Base-by-base conservation (phyloP, 2,113 vertebrate genomes). In the Heteronetta atricapilla region DNA sequence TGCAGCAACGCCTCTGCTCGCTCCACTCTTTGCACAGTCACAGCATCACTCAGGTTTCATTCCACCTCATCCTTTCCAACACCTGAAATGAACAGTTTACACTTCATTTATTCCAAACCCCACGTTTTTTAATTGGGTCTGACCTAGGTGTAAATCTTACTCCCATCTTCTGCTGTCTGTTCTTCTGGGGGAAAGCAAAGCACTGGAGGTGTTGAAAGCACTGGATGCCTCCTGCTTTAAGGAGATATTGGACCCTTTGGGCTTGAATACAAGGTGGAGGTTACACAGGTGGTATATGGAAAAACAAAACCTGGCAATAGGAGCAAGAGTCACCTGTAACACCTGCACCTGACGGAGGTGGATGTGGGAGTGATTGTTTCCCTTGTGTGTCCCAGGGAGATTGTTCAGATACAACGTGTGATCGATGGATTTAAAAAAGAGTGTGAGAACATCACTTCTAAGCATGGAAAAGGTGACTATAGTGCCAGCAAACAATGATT, bases 21-120 rank as follows among this genome's bases (percentile, higher is more conserved):
- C 83, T 92, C 86, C 80, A 1, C 21, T 73, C 48, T 79, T 91
- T 40, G 20, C 26, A 46, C 25, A 85, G 36, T 68, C 62, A 89
- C 84, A 93, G n/a, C 77, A 75, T 90, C 83, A 19, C 67, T 58
- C n/a, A 55, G 50, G 86, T 94, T 94, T 93, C 85, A 70, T 92
- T 87, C 77, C 25, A 78, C 38, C 28, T 64, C 7, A 1, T 75
- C 34, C 73, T 79, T 93, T 82, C 36, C 55, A 87, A 72, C 46
- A 82, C 81, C 56, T 62, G 56, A 68, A 29, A 23, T 59, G 29
- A 89, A 40, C 48, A 36, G 14, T 91, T 94, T 68, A 60, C 86
- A 60, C 62, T 82, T 85, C 16, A 44, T 89, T 92, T 84, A 50
- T 84, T 86, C 28, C 53, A 66, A 88, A 73, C 46, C 11, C 17